Conservation (phyloP, 2,797 vertebrate species). For the Lerista edwardsae region DNA sequence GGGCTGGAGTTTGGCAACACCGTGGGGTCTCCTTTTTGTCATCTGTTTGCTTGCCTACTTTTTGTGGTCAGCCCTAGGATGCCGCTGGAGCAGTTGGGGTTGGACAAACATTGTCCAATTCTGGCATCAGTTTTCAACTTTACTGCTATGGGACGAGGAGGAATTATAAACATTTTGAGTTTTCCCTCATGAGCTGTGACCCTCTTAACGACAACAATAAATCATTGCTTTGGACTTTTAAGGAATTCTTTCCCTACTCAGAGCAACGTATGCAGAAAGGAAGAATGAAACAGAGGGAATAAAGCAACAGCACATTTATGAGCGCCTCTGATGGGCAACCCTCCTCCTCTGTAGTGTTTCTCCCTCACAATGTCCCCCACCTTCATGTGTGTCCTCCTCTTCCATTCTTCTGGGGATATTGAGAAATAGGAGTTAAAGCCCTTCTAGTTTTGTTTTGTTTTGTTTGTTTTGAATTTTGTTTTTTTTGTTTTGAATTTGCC, state of each 20-base stretch:
- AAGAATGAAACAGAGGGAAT: conserved; percentile 10
- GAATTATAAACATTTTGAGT: conserved; percentile 42
- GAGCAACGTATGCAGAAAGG: conserved; percentile 6
- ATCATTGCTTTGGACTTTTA: conserved; percentile 22
- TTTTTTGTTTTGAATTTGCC: too few relatives aligned
- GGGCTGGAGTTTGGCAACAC: background rate
- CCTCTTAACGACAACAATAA: conserved; percentile 41
- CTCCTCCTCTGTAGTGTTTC: background rate
- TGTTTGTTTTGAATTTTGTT: too few relatives aligned
- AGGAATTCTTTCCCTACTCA: conserved; percentile 25
- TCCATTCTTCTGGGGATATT: background rate
- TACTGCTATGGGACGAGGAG: background rate
- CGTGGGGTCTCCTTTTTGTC: conserved; percentile 19
- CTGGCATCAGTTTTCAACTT: conserved; percentile 59
- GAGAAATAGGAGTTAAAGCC: background rate
- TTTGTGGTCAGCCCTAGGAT: conserved; percentile 33
- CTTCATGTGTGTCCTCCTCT: background rate
- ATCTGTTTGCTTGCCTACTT: conserved; percentile 57
- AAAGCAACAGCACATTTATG: conserved; percentile 6
- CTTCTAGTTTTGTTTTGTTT: background rate
- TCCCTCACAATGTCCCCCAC: background rate
- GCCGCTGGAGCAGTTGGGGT: conserved; percentile 12
- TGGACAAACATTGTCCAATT: conserved; percentile 36
- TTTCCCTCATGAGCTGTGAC: conserved; percentile 32
- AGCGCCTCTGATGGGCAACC: conserved; percentile 6